Percentiles rank a stretch among this genome's conserved stretches.
These are phyloP conservation scores for Pollenia angustigena DNA, from an alignment of 2,888 invertebrate genomes.

Conservation along the genomic window DNA sequence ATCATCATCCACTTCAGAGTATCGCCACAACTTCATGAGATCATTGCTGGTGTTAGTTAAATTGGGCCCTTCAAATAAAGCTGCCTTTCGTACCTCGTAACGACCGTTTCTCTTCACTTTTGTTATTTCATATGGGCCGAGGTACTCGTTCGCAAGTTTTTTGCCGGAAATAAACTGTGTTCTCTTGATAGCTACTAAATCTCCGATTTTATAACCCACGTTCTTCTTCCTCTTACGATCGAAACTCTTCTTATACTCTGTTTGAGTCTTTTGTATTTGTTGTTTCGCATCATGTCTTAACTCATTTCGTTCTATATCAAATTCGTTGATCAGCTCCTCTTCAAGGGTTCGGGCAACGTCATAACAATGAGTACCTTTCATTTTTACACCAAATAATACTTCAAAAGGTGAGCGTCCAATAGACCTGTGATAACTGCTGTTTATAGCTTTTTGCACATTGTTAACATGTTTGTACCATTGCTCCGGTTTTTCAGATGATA, in stretches of 20 bases:
- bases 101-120: conserved; percentile 39
- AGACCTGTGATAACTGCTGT: conserved; percentile 13
- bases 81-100: conserved; percentile 37
- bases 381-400: conserved; percentile 52
- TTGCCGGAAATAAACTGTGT: conserved; percentile 19
- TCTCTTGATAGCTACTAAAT: conserved; percentile 35
- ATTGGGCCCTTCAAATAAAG: conserved; percentile 1
- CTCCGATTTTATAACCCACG: conserved; percentile 18
- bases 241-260: conserved; percentile 16
- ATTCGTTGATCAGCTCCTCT: conserved; percentile 27
- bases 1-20: too few species aligned
- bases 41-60: neutral
- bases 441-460: conserved; percentile 44
- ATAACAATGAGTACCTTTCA: conserved; percentile 3
- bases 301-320: conserved; percentile 28
- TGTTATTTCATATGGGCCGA: conserved; percentile 1
- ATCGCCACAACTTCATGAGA: too few species aligned
- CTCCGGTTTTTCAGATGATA: conserved; percentile 31
- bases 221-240: conserved; percentile 20
- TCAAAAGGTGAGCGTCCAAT: conserved; percentile 51
- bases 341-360: conserved; percentile 8
- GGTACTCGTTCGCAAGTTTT: conserved; percentile 36
- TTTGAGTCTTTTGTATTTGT: conserved; percentile 30
- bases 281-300: conserved; percentile 29
- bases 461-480: conserved; percentile 35